Evolutionary conservation across 2,797 vertebrate species (phyloP).

Genomic region (Amniataba percoides): DNA sequence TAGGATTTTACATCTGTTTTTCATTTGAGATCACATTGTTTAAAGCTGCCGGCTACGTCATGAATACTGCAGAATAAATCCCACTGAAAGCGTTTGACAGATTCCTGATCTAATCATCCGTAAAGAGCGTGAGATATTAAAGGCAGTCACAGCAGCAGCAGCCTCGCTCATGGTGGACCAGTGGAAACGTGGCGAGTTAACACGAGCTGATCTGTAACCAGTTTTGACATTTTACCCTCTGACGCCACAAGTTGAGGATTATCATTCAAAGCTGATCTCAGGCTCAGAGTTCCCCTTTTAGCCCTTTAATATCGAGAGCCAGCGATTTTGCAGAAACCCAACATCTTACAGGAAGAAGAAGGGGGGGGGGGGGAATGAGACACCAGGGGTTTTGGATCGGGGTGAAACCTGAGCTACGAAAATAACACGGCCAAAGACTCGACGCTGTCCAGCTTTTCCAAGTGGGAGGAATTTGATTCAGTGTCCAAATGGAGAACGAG

Average conservation of each 20-base stretch:
- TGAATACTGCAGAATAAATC: constrained; percentile 24
- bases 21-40: constrained; percentile 33
- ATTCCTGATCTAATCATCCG: constrained; percentile 7
- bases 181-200: constrained; percentile 20
- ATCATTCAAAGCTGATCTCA: constrained; percentile 31
- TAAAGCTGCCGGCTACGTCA: constrained; percentile 20
- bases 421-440: constrained; percentile 62
- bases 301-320: constrained; percentile 53
- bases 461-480: constrained; percentile 63
- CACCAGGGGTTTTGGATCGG: constrained; percentile 62
- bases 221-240: constrained; percentile 37
- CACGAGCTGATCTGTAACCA: constrained; percentile 30
- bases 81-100: constrained; percentile 7
- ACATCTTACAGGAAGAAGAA: constrained; percentile 71
- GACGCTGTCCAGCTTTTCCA: constrained; percentile 52
- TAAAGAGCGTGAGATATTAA: constrained; percentile 22
- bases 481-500: constrained; percentile 48
- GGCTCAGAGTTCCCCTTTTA: constrained; percentile 41
- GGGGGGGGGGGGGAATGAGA: constrained; percentile 70
- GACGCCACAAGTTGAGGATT: constrained; percentile 22
- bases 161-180: neutral
- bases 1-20: constrained; percentile 34
- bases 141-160: constrained; percentile 1
- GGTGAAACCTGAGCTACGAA: constrained; percentile 75
- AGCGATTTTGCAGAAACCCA: constrained; percentile 68